Evolutionary conservation across 2,888 invertebrate species (phyloP), one percentile per base, ranked within the genome.

Genomic region (Cryptops parisi): DNA sequence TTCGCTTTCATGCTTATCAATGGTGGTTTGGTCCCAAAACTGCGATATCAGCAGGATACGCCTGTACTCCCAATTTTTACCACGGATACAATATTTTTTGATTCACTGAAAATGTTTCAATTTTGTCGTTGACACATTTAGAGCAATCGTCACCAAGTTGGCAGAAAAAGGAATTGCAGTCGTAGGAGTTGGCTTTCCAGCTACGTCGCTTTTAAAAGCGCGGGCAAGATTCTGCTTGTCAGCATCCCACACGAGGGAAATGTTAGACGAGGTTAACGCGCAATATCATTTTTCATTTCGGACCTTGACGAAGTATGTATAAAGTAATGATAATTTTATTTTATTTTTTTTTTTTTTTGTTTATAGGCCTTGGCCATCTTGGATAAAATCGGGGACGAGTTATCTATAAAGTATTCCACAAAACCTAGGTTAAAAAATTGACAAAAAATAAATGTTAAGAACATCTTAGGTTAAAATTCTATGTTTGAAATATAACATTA

Each of bases 161-260:
- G 79, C 85, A 52, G 77, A 78, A 63, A 76, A 80, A 59, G 82
- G 86, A 60, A 78, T 98, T 58, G 97, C 94, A 52, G 80, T 84
- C n/a, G 96, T 97, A 9, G 96, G 96, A 55, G 97, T 97, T 54
- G 96, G 96, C 58, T 97, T 93, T 72, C 97, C 98, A 53, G 97
- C 97, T 55, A 96, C 96, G 49, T 88, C 94, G 44, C 78, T 98
- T 60, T 82, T 86, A 75, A 84, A 85, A 72, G 88, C 89, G 27
- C 78, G 97, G 64, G 89, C 89, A 62, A 76, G 94, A 62, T 90
- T 97, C 71, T 98, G 98, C 67, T 72, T 98, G 57, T 96, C 94
- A 47, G 96, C 97, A 52, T 82, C 91, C 22, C 97, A 97, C 71
- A 84, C 90, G 52, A 89, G 90, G 72, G 87, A 84, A 70, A 91